Base-by-base conservation (phyloP, 2,888 invertebrate genomes). In the Seladonia tumulorum region DNA sequence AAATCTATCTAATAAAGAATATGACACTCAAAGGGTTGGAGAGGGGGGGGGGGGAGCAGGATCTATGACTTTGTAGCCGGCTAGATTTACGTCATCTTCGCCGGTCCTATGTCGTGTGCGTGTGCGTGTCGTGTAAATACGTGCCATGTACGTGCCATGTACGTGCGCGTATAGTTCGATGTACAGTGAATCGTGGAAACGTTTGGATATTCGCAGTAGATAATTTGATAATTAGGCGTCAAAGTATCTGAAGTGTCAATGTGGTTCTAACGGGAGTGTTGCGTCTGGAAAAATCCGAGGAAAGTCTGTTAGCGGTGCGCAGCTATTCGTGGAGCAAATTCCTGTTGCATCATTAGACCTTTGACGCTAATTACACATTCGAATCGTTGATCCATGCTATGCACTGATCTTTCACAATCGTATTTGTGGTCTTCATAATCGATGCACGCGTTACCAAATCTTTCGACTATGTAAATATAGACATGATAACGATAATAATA, bases 21-120 rank as follows among this genome's bases (percentile, higher is more conserved):
- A 39, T 1, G 39, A 39, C 22, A 39, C 4, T 68, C 5, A 14
- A 70, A 70, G 42, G 14, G 8, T 8, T 22, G 5, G 35, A 0
- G 35, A 5, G 22, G 22, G 49, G 22, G 2, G 8, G 2, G 22
- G 49, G 22, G 2, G 2, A 5, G 35, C 5, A 25, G 42, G 66
- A 70, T 83, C 74, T 83, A 53, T 71, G 71, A 80, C 57, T 63
- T 83, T 72, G 75, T 85, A 74, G 66, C 84, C 85, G 85, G 85
- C 57, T 75, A 8, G 45, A 5, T 79, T 85, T 85, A 85, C 84
- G 84, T 85, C 85, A 85, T 72, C 79, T 22, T 70, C 5, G 45
- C 71, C 71, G 53, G 63, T 53, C n/a, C n/a, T 16, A 49, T 63
- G 12, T 29, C 22, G 25, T 25, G 45, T 22, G 53, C 16, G 49